A percentile compares a stretch with the other conserved stretches of the same genome.
Evolutionary conservation across 2,888 invertebrate species (phyloP).

Genomic region (Philhelius pedissequus): DNA sequence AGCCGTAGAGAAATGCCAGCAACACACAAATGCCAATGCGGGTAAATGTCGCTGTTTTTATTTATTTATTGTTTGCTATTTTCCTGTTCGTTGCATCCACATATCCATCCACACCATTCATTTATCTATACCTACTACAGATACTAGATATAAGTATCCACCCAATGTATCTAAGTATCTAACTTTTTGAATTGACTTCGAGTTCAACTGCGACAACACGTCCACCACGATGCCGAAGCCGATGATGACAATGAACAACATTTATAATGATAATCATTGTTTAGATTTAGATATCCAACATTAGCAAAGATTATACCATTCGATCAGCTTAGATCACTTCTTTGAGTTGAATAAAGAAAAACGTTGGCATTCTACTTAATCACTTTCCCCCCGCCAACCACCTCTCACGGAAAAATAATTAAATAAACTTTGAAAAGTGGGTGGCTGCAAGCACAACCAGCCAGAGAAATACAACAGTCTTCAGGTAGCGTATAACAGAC

Average conservation of each 20-base stretch:
- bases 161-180: neutral
- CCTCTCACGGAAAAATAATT: neutral
- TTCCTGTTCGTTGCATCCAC: slow-evolving; percentile 4
- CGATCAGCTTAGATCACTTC: slow-evolving; percentile 61
- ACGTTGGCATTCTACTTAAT: slow-evolving; percentile 22
- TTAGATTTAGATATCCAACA: slow-evolving; percentile 27
- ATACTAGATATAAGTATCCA: neutral
- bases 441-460: slow-evolving; percentile 39
- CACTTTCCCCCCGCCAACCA: neutral
- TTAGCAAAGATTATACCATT: slow-evolving; percentile 57
- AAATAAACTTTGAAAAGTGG: neutral
- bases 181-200: neutral
- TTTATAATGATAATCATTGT: slow-evolving; percentile 31
- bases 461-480: slow-evolving; percentile 8
- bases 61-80: slow-evolving; percentile 15
- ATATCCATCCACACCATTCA: neutral
- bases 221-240: neutral
- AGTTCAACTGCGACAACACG: neutral
- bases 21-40: slow-evolving; percentile 65
- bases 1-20: slow-evolving; percentile 56
- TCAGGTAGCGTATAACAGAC: slow-evolving; percentile 25
- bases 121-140: neutral
- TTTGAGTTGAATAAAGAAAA: neutral
- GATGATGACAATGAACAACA: slow-evolving; percentile 15
- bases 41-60: slow-evolving; percentile 56